Base-by-base conservation (phyloP, 2,888 invertebrate genomes). In the Odontothrips loti region DNA sequence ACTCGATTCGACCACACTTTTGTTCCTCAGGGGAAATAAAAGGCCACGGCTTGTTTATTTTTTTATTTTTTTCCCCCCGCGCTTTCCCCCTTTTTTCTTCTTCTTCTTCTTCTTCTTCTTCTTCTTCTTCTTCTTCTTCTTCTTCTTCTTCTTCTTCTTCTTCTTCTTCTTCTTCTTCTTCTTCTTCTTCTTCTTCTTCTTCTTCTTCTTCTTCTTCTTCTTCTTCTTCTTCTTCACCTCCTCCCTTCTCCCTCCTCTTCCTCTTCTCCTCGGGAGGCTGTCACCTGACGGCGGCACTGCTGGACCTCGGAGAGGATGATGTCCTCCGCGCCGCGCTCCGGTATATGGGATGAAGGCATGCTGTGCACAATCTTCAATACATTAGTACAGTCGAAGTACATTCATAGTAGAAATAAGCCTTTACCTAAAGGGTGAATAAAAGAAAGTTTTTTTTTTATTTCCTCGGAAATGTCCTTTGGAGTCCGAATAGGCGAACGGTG, bases 1-100 rank as follows among this genome's bases (percentile, higher is more conserved):
- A 68, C 68, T 68, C 68, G 68, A 68, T 68, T 68, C 68, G 68
- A 68, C 68, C 68, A 23, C 68, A 68, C 68, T 68, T 68, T 68
- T 20, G 20, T 68, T 23, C 68, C n/a, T 23, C n/a, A 11, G 68
- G 68, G 68, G 23, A 68, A 68, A 23, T 23, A 68, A 68, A 68
- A 23, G 23, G n/a, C 68, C 68, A 6, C n/a, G 68, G 23, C 68
- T 23, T 68, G 68, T 23, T 68, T 68, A 11, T 23, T 23, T 68
- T 23, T 68, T 68, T 63, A n/a, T 23, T 23, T 68, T 68, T 68
- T 68, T 68, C 23, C 23, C 23, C n/a, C 6, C 58, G 17, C 58
- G 10, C 15, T 58, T 58, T 17, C 58, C 17, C n/a, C 17, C 58
- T 58, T 58, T 68, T 23, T 68, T n/a, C 20, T 58, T 68, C 68